Evolutionary conservation across 2,888 invertebrate genomes (phyloP), one percentile per base, ranked within the genome.

Genomic region (Aphrophora alni): DNA sequence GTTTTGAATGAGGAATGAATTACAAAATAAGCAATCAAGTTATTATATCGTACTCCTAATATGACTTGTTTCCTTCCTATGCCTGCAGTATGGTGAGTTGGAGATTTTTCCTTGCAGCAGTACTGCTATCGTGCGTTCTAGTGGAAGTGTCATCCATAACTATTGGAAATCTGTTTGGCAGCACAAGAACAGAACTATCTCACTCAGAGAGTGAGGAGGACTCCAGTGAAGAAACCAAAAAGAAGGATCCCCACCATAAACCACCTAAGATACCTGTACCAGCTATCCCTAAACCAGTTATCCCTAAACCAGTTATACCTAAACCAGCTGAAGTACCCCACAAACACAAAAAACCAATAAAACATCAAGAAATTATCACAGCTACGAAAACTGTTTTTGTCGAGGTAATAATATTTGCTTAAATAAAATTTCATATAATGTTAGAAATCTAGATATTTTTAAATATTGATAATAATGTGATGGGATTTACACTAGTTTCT

Each of bases 371-470:
- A n/a, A 82, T 80, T 38, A 78, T 83, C 33, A 76, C 74, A 14
- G 83, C 83, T 72, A 84, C 84, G 28, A 82, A 83, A 70, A 84
- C 84, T 17, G 80, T 83, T 25, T 80, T 82, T 38, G 82, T 82
- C 25, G 84, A 84, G 84, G 84, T 84, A 78, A 77, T n/a, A 21
- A 10, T 44, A 25, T n/a, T n/a, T n/a, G n/a, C n/a, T n/a, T n/a
- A n/a, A n/a, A n/a, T n/a, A n/a, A n/a, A n/a, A n/a, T n/a, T n/a
- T n/a, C n/a, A n/a, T n/a, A n/a, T n/a, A n/a, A n/a, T n/a, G n/a
- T n/a, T n/a, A n/a, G n/a, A n/a, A n/a, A n/a, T n/a, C n/a, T n/a
- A n/a, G n/a, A n/a, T n/a, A n/a, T n/a, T n/a, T n/a, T n/a, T n/a
- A n/a, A n/a, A n/a, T n/a, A n/a, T n/a, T n/a, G n/a, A n/a, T n/a